These are phyloP conservation scores for Pipra filicauda DNA, from an alignment of 2,113 vertebrate species.

Conservation along the genomic window DNA sequence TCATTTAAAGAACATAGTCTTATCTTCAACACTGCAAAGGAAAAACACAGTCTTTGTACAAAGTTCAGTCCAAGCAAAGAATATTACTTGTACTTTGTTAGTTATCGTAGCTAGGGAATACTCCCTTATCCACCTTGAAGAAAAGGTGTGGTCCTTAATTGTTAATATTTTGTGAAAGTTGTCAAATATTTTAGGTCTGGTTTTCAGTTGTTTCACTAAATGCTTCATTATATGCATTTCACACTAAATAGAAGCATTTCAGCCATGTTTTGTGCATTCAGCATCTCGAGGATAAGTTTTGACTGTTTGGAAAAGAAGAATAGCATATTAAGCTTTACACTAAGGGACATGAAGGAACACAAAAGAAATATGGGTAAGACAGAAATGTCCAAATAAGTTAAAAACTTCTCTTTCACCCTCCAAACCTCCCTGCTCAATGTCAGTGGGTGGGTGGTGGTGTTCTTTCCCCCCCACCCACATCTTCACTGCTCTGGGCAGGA, in stretches of 20 bases:
- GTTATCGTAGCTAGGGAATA: not conserved
- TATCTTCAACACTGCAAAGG: not conserved
- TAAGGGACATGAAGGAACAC: not conserved
- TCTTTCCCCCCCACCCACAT: rapidly evolving
- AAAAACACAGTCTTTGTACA: not conserved
- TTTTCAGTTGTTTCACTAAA: not conserved
- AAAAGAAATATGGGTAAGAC: not conserved
- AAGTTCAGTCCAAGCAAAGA: not conserved
- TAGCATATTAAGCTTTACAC: not conserved
- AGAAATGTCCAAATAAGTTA: not conserved
- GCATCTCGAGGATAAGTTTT: not conserved
- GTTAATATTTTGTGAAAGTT: not conserved
- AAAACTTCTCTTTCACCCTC: not conserved
- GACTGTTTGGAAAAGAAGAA: not conserved
- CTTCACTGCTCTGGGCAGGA: not conserved
- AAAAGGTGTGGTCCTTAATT: not conserved
- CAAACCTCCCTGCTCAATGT: not conserved
- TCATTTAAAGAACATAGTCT: not conserved
- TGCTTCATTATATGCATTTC: not conserved
- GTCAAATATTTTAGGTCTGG: not conserved
- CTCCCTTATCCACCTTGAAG: not conserved
- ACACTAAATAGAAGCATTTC: not conserved
- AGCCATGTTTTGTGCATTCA: not conserved
- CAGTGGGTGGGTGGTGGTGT: rapidly evolving
- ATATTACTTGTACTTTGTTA: not conserved